phyloP scores from a whole-genome alignment of 2,888 invertebrate genomes.

The Macroteleia sp. region DNA sequence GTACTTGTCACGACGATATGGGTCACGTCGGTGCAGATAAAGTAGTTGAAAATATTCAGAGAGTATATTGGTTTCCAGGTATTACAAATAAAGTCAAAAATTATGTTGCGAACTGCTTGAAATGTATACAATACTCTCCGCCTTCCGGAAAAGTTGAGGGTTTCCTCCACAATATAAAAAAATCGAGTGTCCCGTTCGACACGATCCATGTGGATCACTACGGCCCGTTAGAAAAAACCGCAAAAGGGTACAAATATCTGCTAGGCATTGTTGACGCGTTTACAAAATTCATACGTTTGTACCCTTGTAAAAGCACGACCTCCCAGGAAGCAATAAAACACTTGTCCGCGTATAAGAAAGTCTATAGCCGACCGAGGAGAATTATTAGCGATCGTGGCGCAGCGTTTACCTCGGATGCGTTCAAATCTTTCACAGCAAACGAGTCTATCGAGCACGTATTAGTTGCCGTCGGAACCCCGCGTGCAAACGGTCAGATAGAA shows the following conservation, averaged over 20 bases:
- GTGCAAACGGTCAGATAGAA: constrained; percentile 73
- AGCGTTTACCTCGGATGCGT: constrained; percentile 69
- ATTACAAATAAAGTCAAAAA: constrained; percentile 27
- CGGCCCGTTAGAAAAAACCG: not conserved
- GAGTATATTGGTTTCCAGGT: constrained; percentile 66
- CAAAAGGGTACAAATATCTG: not conserved
- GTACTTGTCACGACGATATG: constrained; percentile 45
- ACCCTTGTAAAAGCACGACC: not conserved
- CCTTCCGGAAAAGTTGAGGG: too few relatives aligned
- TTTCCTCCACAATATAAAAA: too few relatives aligned
- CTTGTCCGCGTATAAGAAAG: not conserved
- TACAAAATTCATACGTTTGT: not conserved
- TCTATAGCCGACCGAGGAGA: constrained; percentile 61
- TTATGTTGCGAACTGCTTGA: constrained; percentile 5
- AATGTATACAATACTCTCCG: too few relatives aligned
- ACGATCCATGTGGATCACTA: not conserved
- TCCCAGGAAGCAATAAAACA: not conserved
- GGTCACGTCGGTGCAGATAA: constrained; percentile 55
- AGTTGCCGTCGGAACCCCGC: constrained; percentile 69
- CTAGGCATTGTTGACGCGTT: not conserved
- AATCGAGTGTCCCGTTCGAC: constrained; percentile 43
- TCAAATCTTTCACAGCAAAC: constrained; percentile 61
- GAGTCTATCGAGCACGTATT: constrained; percentile 61
- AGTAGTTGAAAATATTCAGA: constrained; percentile 30
- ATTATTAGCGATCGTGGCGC: constrained; percentile 71